phyloP scores from a whole-genome alignment of 1,140 invertebrate genomes.

The Metaphire vulgaris region DNA sequence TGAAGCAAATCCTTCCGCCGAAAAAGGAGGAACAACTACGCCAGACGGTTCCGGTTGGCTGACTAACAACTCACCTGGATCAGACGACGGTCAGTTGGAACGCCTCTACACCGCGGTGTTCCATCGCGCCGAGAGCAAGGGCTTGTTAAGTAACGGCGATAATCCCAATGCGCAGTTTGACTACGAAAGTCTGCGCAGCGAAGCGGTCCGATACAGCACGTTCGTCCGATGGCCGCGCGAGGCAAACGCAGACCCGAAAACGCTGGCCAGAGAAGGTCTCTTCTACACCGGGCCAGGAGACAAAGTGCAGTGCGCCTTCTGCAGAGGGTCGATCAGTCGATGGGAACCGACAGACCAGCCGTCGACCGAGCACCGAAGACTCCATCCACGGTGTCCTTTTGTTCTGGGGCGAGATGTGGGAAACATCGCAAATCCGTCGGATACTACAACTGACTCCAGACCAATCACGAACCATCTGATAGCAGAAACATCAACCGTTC shows the following conservation, averaged over 20 bases:
- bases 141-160: background rate
- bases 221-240: background rate
- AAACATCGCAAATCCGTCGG: too few species aligned
- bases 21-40: too few species aligned
- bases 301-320: background rate
- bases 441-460: too few species aligned
- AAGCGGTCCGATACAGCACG: background rate
- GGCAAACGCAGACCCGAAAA: background rate
- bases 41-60: background rate
- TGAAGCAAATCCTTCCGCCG: background rate
- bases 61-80: background rate
- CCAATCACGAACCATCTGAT: too few species aligned
- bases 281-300: background rate
- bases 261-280: background rate
- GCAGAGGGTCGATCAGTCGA: background rate
- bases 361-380: background rate
- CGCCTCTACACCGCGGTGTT: background rate
- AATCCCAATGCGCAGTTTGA: background rate
- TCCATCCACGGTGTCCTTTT: too few species aligned
- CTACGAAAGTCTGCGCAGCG: background rate
- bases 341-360: background rate
- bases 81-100: background rate
- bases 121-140: too few species aligned
- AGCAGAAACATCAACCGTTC: too few species aligned
- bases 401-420: too few species aligned